Evolutionary conservation across 2,113 vertebrate species (phyloP).

Genomic region (Xenopus tropicalis): DNA sequence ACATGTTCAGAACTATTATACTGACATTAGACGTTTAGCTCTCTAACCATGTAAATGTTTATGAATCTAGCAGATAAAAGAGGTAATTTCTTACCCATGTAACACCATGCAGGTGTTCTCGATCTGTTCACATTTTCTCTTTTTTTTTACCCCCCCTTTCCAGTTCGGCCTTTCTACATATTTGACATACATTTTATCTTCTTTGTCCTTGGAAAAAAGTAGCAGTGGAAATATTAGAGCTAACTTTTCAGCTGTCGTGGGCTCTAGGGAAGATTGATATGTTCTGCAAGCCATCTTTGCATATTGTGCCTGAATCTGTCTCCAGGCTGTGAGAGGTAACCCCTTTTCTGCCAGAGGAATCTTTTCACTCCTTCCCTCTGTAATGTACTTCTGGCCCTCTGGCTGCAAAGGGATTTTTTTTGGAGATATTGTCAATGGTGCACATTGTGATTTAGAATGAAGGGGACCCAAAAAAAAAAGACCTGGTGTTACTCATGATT

Average conservation of each 20-base stretch:
- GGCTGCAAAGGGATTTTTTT: slow-evolving; percentile 33
- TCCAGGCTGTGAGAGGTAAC: slow-evolving; percentile 51
- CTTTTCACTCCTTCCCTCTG: slow-evolving; percentile 34
- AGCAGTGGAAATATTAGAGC: slow-evolving; percentile 72
- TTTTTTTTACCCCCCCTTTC: slow-evolving; percentile 41
- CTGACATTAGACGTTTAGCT: slow-evolving; percentile 37
- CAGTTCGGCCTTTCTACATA: slow-evolving; percentile 62
- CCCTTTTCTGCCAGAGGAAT: slow-evolving; percentile 41
- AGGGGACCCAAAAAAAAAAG: neutral
- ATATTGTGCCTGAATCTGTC: slow-evolving; percentile 68
- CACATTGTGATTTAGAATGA: neutral
- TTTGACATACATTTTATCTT: slow-evolving; percentile 77
- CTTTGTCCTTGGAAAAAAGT: slow-evolving; percentile 79
- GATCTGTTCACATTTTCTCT: slow-evolving; percentile 24
- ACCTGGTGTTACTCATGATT: neutral
- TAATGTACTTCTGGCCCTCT: slow-evolving; percentile 40
- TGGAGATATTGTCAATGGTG: slow-evolving; percentile 22
- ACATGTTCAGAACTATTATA: slow-evolving; percentile 34
- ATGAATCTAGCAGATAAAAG: slow-evolving; percentile 47
- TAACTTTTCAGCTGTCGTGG: slow-evolving; percentile 76
- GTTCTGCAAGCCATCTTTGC: slow-evolving; percentile 64
- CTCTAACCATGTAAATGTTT: slow-evolving; percentile 51
- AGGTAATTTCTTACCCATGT: slow-evolving; percentile 48
- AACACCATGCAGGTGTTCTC: slow-evolving; percentile 55
- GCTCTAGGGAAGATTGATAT: slow-evolving; percentile 73